phyloP scores from a whole-genome alignment of 2,113 vertebrate species.

The Campylorhamphus procurvoides region DNA sequence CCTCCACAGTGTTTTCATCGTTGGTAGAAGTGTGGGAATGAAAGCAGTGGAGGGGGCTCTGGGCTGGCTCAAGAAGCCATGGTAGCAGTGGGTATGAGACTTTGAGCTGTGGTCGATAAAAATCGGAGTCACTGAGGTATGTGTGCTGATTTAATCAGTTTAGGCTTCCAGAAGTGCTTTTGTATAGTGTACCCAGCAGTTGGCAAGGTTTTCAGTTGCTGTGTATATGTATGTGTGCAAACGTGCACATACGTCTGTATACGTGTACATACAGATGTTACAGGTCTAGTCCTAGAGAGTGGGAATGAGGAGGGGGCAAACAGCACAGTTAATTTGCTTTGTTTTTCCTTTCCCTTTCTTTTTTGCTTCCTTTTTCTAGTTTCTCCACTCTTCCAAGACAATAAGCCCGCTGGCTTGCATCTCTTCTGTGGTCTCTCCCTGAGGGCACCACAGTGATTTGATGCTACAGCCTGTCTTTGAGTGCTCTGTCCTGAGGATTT shows the following conservation, averaged over 20 bases:
- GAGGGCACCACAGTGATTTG: not conserved
- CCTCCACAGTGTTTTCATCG: not conserved
- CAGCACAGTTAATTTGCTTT: not conserved
- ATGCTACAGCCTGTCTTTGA: not conserved
- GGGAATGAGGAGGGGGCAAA: not conserved
- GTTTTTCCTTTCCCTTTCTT: not conserved
- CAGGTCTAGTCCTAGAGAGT: not conserved
- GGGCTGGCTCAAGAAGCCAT: not conserved
- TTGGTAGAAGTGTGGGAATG: not conserved
- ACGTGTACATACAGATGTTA: accelerated
- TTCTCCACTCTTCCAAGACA: not conserved
- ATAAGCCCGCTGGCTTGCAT: accelerated
- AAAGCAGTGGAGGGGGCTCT: accelerated
- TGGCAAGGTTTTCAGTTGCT: not conserved
- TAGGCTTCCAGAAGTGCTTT: not conserved
- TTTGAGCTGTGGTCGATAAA: accelerated
- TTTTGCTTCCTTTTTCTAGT: not conserved
- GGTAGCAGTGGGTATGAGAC: not conserved
- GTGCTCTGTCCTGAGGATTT: not conserved
- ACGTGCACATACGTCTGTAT: accelerated
- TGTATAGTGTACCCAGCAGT: too few species aligned
- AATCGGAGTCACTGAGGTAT: not conserved
- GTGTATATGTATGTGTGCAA: accelerated
- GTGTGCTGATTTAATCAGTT: not conserved
- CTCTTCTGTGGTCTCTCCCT: not conserved